phyloP scores from a whole-genome alignment of 2,888 invertebrate species.

The Cantharis flavilabris region DNA sequence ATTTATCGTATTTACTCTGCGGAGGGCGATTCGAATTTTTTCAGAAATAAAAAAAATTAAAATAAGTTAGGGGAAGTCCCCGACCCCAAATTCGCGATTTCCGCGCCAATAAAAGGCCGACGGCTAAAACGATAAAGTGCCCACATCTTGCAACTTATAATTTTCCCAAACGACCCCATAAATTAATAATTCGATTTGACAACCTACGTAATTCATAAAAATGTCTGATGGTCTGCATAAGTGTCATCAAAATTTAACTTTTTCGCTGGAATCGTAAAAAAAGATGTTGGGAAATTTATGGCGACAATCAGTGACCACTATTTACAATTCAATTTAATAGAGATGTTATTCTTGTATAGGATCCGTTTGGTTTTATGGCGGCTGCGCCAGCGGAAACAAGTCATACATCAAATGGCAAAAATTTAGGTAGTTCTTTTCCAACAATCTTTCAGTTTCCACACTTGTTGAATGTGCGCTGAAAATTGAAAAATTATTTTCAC shows the following conservation, averaged over 20 bases:
- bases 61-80: neutral
- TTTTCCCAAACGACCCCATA: neutral
- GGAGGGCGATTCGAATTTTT: neutral
- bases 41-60: neutral
- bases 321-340: slow-evolving; percentile 49
- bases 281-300: slow-evolving; percentile 44
- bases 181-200: neutral
- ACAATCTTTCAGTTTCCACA: slow-evolving; percentile 29
- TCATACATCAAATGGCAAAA: slow-evolving; percentile 38
- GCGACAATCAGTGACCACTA: slow-evolving; percentile 46
- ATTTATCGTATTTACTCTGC: neutral
- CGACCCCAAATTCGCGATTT: neutral
- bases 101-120: neutral
- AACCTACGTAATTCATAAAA: neutral
- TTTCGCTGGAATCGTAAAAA: slow-evolving; percentile 42
- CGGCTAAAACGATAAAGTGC: neutral
- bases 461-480: slow-evolving; percentile 2
- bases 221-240: neutral
- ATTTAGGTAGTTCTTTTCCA: slow-evolving; percentile 38
- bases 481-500: neutral
- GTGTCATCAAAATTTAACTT: slow-evolving; percentile 22
- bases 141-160: neutral
- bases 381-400: slow-evolving; percentile 39
- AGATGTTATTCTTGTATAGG: slow-evolving; percentile 41
- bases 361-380: slow-evolving; percentile 35